Conservation (phyloP, 1,140 invertebrate species). For the Neocloeon triangulifer region DNA sequence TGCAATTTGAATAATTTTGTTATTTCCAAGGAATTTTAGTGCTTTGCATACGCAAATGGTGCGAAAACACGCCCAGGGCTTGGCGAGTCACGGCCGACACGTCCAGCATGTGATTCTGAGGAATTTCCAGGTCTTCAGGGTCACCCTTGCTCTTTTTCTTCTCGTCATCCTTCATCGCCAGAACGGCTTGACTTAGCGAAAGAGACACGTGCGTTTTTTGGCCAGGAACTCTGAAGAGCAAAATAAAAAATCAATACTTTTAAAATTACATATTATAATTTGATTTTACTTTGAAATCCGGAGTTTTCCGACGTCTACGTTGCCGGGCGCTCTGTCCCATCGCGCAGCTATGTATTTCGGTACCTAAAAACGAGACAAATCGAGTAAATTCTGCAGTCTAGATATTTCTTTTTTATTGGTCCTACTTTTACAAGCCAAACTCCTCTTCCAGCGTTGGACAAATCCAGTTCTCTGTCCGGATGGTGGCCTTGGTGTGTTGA, state of each 20-base stretch:
- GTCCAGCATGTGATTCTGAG: slow-evolving; percentile 75
- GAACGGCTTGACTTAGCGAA: slow-evolving; percentile 37
- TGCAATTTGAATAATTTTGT: slow-evolving; percentile 16
- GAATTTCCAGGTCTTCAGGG: slow-evolving; percentile 44
- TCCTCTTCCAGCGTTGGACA: slow-evolving; percentile 65
- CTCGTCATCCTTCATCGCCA: slow-evolving; percentile 46
- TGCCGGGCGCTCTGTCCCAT: slow-evolving; percentile 64
- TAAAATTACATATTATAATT: neutral
- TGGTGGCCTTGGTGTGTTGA: slow-evolving; percentile 23
- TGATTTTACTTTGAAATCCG: slow-evolving; percentile 37
- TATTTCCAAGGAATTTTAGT: slow-evolving; percentile 1
- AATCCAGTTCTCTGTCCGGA: slow-evolving; percentile 54
- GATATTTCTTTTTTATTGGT: neutral
- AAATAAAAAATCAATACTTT: slow-evolving; percentile 6
- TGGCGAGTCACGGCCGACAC: slow-evolving; percentile 72
- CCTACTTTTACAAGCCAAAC: slow-evolving; percentile 87
- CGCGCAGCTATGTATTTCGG: slow-evolving; percentile 85
- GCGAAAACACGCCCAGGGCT: slow-evolving; percentile 72
- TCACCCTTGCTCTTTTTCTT: too few relatives aligned
- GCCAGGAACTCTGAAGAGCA: slow-evolving; percentile 21
- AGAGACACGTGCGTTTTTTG: slow-evolving; percentile 51
- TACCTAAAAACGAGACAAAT: slow-evolving; percentile 19
- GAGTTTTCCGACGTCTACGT: slow-evolving; percentile 56
- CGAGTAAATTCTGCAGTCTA: neutral
- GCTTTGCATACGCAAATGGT: slow-evolving; percentile 34